Evolutionary conservation across 1,140 invertebrate species (phyloP).

Genomic region (Leptinotarsa undecemlineata): DNA sequence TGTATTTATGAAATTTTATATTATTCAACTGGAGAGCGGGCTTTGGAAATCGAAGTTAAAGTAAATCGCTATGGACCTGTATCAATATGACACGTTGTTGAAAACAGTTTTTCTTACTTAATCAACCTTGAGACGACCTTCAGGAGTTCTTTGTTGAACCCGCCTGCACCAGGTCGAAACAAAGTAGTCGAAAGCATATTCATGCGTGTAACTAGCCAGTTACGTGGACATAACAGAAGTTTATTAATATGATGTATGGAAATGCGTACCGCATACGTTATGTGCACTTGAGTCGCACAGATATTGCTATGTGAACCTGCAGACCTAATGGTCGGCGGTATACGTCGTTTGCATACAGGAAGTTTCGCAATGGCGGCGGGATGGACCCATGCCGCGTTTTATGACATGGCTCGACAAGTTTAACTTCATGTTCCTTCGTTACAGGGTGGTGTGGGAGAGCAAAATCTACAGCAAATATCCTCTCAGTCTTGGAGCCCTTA

Average conservation of each 20-base stretch:
- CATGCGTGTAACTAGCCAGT: slow-evolving; percentile 4
- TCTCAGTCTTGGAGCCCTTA: too few relatives aligned
- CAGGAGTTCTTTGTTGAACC: too few relatives aligned
- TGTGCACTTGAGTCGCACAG: neutral
- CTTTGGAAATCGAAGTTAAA: too few relatives aligned
- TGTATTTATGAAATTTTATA: too few relatives aligned
- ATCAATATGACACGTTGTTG: too few relatives aligned
- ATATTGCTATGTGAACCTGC: neutral
- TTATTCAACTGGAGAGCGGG: too few relatives aligned
- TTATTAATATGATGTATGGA: slow-evolving; percentile 6
- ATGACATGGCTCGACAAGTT: neutral
- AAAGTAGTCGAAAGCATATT: neutral
- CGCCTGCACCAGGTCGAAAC: too few relatives aligned
- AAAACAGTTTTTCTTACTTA: too few relatives aligned
- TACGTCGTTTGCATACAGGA: slow-evolving; percentile 1
- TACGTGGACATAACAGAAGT: neutral
- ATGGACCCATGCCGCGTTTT: neutral
- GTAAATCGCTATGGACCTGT: too few relatives aligned
- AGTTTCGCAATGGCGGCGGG: neutral
- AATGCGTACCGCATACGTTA: neutral
- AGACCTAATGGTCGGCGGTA: neutral
- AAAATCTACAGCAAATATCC: too few relatives aligned
- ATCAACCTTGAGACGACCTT: too few relatives aligned
- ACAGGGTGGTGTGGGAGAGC: neutral
- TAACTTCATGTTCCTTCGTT: neutral